Percentiles rank a stretch among this genome's conserved stretches.
phyloP scores from a whole-genome alignment of 2,797 vertebrate species.

The Anas bernieri region DNA sequence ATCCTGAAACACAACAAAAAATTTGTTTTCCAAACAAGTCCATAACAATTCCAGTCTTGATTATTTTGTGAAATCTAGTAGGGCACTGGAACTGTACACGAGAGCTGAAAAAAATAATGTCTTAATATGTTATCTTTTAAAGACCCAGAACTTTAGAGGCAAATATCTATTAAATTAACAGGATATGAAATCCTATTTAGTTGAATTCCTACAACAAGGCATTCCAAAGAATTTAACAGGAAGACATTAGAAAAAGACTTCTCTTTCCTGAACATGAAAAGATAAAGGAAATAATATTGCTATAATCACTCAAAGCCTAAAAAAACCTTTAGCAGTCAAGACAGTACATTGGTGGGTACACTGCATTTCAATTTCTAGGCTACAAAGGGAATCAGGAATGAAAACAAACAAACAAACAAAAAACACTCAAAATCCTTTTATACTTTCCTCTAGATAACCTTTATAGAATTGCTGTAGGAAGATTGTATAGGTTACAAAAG shows the following conservation, averaged over 20 bases:
- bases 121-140: not conserved
- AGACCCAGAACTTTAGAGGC: not conserved
- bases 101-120: not conserved
- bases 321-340: not conserved
- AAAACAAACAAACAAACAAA: not conserved
- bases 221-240: not conserved
- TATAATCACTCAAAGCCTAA: not conserved
- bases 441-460: not conserved
- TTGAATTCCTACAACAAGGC: not conserved
- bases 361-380: not conserved
- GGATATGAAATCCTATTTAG: not conserved
- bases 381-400: not conserved
- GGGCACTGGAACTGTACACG: not conserved
- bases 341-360: not conserved
- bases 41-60: not conserved
- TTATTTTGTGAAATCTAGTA: not conserved
- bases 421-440: not conserved
- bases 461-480: not conserved
- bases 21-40: not conserved
- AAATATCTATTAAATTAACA: not conserved
- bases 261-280: not conserved
- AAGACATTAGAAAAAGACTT: not conserved
- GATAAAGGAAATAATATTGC: not conserved
- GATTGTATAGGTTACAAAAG: not conserved
- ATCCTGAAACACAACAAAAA: not conserved